These are phyloP conservation scores for Semaprochilodus insignis DNA, from an alignment of 2,797 vertebrate species.

Conservation along the genomic window DNA sequence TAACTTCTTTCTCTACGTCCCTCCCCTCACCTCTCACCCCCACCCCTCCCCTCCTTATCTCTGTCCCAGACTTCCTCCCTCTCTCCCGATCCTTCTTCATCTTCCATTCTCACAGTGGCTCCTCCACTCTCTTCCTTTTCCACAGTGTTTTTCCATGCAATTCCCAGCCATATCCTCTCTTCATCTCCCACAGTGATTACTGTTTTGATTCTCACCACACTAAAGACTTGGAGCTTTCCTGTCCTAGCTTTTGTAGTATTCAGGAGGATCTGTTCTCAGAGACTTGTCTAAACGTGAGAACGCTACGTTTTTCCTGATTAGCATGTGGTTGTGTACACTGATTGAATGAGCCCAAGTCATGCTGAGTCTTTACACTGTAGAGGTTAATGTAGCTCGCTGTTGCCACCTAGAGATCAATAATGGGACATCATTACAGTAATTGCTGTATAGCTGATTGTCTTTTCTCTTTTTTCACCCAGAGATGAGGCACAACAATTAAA, in stretches of 20 bases:
- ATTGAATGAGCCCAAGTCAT: conserved; percentile 22
- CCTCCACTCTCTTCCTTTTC: conserved; percentile 47
- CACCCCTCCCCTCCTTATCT: conserved; percentile 78
- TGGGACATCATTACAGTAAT: conserved; percentile 12
- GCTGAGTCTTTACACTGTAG: not conserved
- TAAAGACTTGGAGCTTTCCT: conserved; percentile 52
- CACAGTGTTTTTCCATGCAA: conserved; percentile 42
- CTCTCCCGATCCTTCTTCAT: conserved; percentile 51
- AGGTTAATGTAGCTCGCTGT: conserved; percentile 59
- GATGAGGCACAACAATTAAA: conserved; percentile 1
- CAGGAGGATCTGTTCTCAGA: conserved; percentile 44
- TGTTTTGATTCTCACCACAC: conserved; percentile 54
- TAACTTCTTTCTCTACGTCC: conserved; percentile 3
- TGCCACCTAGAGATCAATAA: conserved; percentile 69
- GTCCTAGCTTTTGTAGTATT: conserved; percentile 52
- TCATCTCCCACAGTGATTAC: conserved; percentile 54
- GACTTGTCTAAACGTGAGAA: conserved; percentile 43
- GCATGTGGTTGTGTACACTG: conserved; percentile 20
- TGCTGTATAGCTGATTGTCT: conserved; percentile 11
- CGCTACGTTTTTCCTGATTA: conserved; percentile 25
- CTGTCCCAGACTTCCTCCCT: conserved; percentile 77
- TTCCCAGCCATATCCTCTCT: conserved; percentile 33
- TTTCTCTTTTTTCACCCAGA: not conserved
- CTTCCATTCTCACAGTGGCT: conserved; percentile 68
- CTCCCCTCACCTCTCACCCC: conserved; percentile 64